A percentile compares a stretch with the other conserved stretches of the same genome.
These are phyloP conservation scores for Cheracebus regulus DNA, from an alignment of 2,797 vertebrate species.

Conservation along the genomic window DNA sequence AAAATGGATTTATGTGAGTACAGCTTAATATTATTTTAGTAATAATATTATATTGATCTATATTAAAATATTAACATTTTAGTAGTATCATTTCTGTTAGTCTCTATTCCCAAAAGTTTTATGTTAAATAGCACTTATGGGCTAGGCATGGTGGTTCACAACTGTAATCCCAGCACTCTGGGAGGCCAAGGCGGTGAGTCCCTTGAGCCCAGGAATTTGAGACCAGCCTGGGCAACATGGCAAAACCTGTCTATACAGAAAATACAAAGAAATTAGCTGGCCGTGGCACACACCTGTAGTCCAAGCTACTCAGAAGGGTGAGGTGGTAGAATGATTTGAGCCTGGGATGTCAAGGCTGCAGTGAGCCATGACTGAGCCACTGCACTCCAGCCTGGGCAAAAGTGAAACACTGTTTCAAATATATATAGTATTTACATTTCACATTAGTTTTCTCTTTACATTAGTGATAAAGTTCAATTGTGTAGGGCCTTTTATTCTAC, in stretches of 20 bases:
- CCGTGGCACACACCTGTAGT: not conserved
- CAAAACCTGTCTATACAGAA: not conserved
- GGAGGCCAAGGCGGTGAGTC: not conserved
- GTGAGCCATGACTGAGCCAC: too few species aligned
- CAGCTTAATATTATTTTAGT: not conserved
- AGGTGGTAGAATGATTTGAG: too few species aligned
- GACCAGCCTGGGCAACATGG: not conserved
- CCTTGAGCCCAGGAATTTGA: not conserved
- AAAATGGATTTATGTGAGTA: constrained; percentile 99
- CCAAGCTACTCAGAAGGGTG: too few species aligned
- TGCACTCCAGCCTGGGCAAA: too few species aligned
- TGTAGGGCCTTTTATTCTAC: not conserved
- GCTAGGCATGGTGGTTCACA: too few species aligned
- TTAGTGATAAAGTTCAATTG: not conserved
- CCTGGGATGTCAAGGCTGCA: too few species aligned
- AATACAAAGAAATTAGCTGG: not conserved
- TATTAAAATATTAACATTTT: not conserved
- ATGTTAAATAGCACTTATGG: not conserved
- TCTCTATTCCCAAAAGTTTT: not conserved
- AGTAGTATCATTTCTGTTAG: not conserved
- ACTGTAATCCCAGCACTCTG: too few species aligned
- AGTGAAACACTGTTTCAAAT: too few species aligned
- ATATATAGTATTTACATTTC: too few species aligned
- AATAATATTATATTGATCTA: not conserved
- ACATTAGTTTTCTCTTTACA: not conserved